A percentile compares a stretch with the other conserved stretches of the same genome.
Evolutionary conservation across 2,797 vertebrate species (phyloP).

Genomic region (Orientallactaga sibirica): DNA sequence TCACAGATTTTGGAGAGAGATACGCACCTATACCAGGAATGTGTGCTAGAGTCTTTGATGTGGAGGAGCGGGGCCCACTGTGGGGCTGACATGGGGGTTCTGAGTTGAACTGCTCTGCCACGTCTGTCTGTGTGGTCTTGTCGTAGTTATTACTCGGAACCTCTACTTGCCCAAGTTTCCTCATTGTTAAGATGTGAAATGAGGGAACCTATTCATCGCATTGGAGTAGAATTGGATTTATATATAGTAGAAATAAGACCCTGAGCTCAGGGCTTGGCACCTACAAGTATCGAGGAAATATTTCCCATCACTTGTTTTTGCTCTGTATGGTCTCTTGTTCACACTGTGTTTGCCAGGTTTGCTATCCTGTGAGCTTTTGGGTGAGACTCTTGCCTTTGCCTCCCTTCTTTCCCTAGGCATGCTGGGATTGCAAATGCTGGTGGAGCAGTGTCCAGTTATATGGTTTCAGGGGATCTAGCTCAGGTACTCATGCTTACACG

Average conservation of each 20-base stretch:
- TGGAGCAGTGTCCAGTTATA: too few relatives aligned
- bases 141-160: not conserved
- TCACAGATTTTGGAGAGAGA: not conserved
- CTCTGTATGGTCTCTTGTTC: not conserved
- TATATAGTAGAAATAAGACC: not conserved
- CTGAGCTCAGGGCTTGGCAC: not conserved
- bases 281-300: not conserved
- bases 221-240: not conserved
- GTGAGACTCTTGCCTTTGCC: too few relatives aligned
- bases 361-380: too few relatives aligned
- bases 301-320: not conserved
- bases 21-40: not conserved
- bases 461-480: too few relatives aligned
- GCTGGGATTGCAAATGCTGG: too few relatives aligned
- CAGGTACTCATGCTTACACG: too few relatives aligned
- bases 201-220: constrained; percentile 72
- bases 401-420: too few relatives aligned
- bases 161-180: not conserved
- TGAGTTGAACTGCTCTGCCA: not conserved
- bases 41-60: not conserved
- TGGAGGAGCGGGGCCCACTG: rapidly evolving
- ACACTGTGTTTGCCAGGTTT: too few relatives aligned
- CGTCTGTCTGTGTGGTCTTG: rapidly evolving
- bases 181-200: not conserved
- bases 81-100: not conserved